Conservation (phyloP, 2,113 vertebrate species). For the Toxotes jaculatrix region DNA sequence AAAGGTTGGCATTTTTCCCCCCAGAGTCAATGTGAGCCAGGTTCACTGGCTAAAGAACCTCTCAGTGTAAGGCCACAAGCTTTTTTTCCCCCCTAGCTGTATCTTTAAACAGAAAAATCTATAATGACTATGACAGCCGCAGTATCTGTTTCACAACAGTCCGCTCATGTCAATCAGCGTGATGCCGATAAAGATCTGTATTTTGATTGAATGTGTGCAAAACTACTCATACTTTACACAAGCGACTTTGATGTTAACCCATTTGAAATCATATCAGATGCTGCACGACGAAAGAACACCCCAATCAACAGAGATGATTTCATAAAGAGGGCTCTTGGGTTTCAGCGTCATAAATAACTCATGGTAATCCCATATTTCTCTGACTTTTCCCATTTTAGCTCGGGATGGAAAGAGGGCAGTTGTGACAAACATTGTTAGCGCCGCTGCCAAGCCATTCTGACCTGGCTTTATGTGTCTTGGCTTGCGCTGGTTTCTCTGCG, state of each 20-base stretch:
- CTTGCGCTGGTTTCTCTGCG: constrained; percentile 66
- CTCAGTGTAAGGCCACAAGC: constrained; percentile 35
- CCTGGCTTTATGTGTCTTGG: constrained; percentile 75
- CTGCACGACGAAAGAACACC: constrained; percentile 58
- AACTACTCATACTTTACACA: constrained; percentile 82
- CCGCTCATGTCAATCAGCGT: constrained; percentile 82
- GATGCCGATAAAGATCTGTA: constrained; percentile 83
- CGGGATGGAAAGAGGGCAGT: constrained; percentile 76
- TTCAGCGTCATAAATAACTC: constrained; percentile 88
- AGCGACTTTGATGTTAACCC: constrained; percentile 79
- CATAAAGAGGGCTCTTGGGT: constrained; percentile 82
- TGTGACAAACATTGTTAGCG: constrained; percentile 86
- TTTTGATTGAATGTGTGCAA: constrained; percentile 85
- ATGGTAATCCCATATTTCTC: constrained; percentile 86
- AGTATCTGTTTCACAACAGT: constrained; percentile 86
- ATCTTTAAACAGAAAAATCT: constrained; percentile 78
- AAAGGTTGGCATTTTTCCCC: constrained; percentile 3
- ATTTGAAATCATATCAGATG: constrained; percentile 84
- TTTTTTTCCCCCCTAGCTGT: not conserved
- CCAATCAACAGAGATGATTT: constrained; percentile 83
- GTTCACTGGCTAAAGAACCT: constrained; percentile 29
- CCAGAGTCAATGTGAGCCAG: constrained; percentile 6
- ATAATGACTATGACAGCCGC: constrained; percentile 81
- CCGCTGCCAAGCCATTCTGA: constrained; percentile 63
- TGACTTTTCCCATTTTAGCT: constrained; percentile 83